Evolutionary conservation across 1,140 invertebrate genomes (phyloP), one percentile per base, ranked within the genome.

Genomic region (Zophobas atratus): DNA sequence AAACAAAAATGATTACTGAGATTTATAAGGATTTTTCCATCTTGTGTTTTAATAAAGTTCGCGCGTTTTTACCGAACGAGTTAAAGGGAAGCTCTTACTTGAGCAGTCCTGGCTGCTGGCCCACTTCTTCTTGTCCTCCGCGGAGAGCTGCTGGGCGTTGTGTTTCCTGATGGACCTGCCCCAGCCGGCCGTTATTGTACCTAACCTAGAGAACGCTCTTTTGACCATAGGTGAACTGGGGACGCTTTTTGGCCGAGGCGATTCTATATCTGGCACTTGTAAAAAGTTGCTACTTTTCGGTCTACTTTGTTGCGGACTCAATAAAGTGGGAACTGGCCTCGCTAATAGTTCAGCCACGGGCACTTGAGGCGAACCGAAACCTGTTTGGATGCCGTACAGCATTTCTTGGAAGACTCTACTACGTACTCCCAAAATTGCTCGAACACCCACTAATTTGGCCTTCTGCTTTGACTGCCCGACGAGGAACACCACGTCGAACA

Each of bases 171-270:
- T 95, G 33, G 94, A 95, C 35, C 94, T 89, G 1, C 96, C 95
- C 94, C 95, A 97, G 57, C 95, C 95, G 0, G 96, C 94, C 4
- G 96, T 97, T 75, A 97, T 93, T 2, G 93, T 96, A 6, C 95
- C 95, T 60, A 98, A 88, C 38, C 96, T 90, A 2, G 94, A 96
- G 85, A 98, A 97, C 1, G 96, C 96, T 39, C 96, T 90, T 86
- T 96, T 96, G 77, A 97, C 95, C 94, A 97, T 97, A n/a, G 96
- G 96, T 41, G 95, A 97, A 80, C 95, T 96, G 1, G 96, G 95
- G 41, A 97, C 95, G 85, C 95, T 97, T 90, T 97, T 97, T 78
- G 96, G 95, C 84, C 95, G 88, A 73, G 86, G 90, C 83, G 87
- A 87, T 83, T 87, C 86, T 32, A 86, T 86, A 78, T 87, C 86